A percentile compares a stretch with the other conserved stretches of the same genome.
Evolutionary conservation across 1,140 invertebrate species (phyloP).

Genomic region (Oncopodura yosiiana): DNA sequence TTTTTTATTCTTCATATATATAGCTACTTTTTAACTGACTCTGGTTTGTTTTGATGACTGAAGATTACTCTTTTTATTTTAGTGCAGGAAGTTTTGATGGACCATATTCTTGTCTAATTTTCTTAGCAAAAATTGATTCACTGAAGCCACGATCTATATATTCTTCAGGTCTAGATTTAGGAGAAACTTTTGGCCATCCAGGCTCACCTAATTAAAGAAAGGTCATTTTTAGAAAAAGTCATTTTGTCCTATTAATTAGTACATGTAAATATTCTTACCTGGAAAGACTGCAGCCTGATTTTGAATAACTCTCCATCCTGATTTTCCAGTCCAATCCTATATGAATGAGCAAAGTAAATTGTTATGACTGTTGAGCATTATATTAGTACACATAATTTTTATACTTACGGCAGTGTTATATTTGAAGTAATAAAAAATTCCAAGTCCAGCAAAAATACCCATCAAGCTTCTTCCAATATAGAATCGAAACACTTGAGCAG

Average conservation of each 20-base stretch:
- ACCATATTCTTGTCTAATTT: background rate
- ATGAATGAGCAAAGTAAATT: background rate
- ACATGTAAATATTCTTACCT: no score
- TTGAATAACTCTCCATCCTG: conserved; percentile 52
- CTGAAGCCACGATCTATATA: conserved; percentile 61
- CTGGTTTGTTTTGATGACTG: no score
- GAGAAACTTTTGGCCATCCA: conserved; percentile 50
- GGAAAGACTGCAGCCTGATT: conserved; percentile 48
- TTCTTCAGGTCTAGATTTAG: conserved; percentile 48
- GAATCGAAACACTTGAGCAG: conserved; percentile 49
- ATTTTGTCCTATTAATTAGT: no score
- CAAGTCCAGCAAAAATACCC: conserved; percentile 43
- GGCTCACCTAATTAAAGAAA: no score
- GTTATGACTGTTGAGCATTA: background rate
- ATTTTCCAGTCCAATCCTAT: conserved; percentile 52
- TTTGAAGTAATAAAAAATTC: conserved; percentile 60
- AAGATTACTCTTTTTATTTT: no score
- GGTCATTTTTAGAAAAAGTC: no score
- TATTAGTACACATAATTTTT: background rate
- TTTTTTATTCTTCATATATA: no score
- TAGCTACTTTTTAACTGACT: no score
- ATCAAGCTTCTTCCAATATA: conserved; percentile 53
- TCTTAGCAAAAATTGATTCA: conserved; percentile 39
- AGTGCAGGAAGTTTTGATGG: no score
- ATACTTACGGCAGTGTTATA: conserved; percentile 62